Evolutionary conservation across 2,888 invertebrate species (phyloP), one percentile per base, ranked within the genome.

Genomic region (Chloroclysta siterata): DNA sequence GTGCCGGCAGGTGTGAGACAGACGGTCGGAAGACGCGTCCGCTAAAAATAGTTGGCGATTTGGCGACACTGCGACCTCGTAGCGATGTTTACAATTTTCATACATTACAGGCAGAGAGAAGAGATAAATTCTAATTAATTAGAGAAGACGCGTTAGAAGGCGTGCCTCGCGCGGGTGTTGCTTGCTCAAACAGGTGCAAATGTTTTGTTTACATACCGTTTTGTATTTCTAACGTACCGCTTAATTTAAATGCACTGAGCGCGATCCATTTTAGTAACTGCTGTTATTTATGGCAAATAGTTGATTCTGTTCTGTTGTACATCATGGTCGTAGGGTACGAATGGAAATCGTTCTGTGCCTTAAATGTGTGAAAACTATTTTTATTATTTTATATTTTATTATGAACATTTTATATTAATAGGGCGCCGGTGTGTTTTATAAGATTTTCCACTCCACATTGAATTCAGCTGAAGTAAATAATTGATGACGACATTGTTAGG

Each of bases 31-130:
- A 90, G 89, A 89, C 89, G 85, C 83, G 73, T 71, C 78, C 75
- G 67, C 83, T 90, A 90, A 83, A 86, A 90, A 90, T 92, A 92
- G 87, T 75, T 87, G 84, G 88, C 86, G 83, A 87, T 85, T 89
- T 88, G 84, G 87, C 86, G 88, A 87, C 87, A 85, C 75, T 74
- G 78, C 85, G 87, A 88, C 89, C 90, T 90, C 90, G 87, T 76
- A 82, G 78, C 80, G 85, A 84, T 90, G 89, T 90, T 90, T 89
- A 90, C 89, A 82, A 85, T 88, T 74, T 76, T 82, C 79, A 74
- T 79, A 77, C 82, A 80, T 81, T 83, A 79, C 83, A 78, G 73
- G 74, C 73, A 71, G 65, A 66, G 66, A 67, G 66, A 64, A 70
- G 68, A 63, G 75, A 72, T 72, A 71, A 72, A 74, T 76, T 76